Percentiles rank a stretch among this genome's conserved stretches.
phyloP scores from a whole-genome alignment of 2,797 vertebrate species.

The Silurus lanzhouensis region DNA sequence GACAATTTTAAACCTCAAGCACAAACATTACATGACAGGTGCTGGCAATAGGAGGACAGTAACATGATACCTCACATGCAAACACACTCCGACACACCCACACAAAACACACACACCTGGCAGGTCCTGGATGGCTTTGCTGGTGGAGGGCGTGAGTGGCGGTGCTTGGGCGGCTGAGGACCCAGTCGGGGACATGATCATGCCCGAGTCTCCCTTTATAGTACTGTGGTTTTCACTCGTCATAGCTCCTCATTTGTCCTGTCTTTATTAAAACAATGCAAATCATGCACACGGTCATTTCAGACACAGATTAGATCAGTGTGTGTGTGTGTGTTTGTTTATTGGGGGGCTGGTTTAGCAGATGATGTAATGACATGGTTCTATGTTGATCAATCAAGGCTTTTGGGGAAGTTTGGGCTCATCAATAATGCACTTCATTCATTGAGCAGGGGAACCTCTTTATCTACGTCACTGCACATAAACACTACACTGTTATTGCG shows the following conservation, averaged over 20 bases:
- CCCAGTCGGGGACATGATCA: slow-evolving; percentile 84
- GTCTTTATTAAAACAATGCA: slow-evolving; percentile 37
- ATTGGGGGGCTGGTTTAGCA: not conserved
- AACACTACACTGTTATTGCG: not conserved
- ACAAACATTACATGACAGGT: not conserved
- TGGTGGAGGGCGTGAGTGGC: slow-evolving; percentile 85
- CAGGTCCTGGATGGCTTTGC: slow-evolving; percentile 87
- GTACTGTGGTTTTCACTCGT: slow-evolving; percentile 91
- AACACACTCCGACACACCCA: not conserved
- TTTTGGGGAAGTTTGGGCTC: not conserved
- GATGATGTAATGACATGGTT: not conserved
- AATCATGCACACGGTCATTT: not conserved
- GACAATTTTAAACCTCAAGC: not conserved
- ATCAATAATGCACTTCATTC: not conserved
- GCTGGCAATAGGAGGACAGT: not conserved
- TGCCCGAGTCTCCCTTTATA: slow-evolving; percentile 84
- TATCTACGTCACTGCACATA: not conserved
- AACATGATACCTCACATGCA: not conserved
- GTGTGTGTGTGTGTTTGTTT: too few species aligned
- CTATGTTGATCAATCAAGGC: not conserved
- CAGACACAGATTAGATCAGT: not conserved
- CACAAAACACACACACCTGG: slow-evolving; percentile 79
- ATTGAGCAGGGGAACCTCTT: not conserved
- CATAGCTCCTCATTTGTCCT: slow-evolving; percentile 84
- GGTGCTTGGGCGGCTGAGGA: slow-evolving; percentile 85